Evolutionary conservation across 2,888 invertebrate species (phyloP).

Genomic region (Harpagoxenus sublaevis): DNA sequence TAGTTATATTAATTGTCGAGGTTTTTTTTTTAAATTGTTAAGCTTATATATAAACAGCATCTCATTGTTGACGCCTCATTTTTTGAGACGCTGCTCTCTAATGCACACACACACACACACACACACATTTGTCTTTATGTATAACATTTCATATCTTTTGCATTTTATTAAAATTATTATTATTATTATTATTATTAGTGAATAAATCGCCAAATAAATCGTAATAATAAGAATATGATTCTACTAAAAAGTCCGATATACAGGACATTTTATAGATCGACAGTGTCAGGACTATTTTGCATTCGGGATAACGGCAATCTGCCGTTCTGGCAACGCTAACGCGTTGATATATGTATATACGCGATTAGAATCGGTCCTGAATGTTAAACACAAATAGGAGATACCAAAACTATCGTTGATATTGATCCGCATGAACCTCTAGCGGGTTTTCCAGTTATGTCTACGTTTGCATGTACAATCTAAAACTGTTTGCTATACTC

Average conservation of each 20-base stretch:
- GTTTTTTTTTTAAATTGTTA: too few relatives aligned
- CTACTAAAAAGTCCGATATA: background rate
- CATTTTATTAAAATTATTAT: background rate
- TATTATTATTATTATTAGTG: background rate
- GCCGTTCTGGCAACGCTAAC: constrained; percentile 20
- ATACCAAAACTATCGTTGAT: constrained; percentile 20
- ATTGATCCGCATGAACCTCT: constrained; percentile 34
- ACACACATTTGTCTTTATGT: background rate
- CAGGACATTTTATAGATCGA: background rate
- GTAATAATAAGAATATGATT: background rate
- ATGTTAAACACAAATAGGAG: constrained; percentile 27
- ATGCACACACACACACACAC: background rate
- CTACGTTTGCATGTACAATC: constrained; percentile 3
- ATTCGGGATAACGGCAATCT: background rate
- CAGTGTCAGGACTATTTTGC: constrained; percentile 6
- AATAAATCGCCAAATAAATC: background rate
- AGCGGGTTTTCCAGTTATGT: background rate
- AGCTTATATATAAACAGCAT: background rate
- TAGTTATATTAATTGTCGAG: background rate
- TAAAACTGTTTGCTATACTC: background rate
- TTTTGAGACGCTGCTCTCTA: background rate
- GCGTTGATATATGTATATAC: background rate
- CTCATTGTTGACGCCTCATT: too few relatives aligned
- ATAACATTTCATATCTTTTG: background rate
- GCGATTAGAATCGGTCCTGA: constrained; percentile 26